A percentile compares a stretch with the other conserved stretches of the same genome.
These are phyloP conservation scores for Meloe dianella DNA, from an alignment of 2,888 invertebrate genomes.

Conservation along the genomic window DNA sequence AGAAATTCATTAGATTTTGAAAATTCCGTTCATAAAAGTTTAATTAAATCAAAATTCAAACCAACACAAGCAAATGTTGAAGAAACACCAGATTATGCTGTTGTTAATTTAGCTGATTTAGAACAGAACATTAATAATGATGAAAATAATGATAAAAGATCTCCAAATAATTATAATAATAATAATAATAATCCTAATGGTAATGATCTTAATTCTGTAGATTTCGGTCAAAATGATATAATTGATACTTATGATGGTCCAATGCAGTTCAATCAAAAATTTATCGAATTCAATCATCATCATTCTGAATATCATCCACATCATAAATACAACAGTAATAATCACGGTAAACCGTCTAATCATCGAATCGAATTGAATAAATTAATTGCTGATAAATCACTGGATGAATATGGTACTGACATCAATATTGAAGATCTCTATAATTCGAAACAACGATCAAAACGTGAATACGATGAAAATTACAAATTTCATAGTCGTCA, in stretches of 20 bases:
- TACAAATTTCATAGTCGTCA: slow-evolving; percentile 17
- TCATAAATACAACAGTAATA: background rate
- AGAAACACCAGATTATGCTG: background rate
- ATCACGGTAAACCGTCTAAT: background rate
- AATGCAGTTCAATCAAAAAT: background rate
- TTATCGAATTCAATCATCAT: background rate
- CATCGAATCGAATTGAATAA: background rate
- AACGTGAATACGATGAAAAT: background rate
- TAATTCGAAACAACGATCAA: background rate
- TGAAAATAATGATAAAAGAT: background rate
- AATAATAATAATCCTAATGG: slow-evolving; percentile 21
- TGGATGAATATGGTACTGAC: background rate
- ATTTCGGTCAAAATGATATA: slow-evolving; percentile 18
- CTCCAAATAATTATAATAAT: background rate
- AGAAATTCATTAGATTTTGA: background rate
- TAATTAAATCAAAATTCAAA: background rate
- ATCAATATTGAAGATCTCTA: background rate
- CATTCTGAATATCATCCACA: background rate
- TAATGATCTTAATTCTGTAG: slow-evolving; percentile 22
- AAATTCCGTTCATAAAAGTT: background rate
- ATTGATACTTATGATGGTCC: background rate
- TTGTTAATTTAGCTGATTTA: background rate
- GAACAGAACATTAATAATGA: background rate
- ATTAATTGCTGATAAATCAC: background rate
- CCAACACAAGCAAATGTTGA: background rate